Percentiles rank a stretch among this genome's conserved stretches.
These are phyloP conservation scores for Nysson spinosus DNA, from an alignment of 2,888 invertebrate species.

Conservation along the genomic window DNA sequence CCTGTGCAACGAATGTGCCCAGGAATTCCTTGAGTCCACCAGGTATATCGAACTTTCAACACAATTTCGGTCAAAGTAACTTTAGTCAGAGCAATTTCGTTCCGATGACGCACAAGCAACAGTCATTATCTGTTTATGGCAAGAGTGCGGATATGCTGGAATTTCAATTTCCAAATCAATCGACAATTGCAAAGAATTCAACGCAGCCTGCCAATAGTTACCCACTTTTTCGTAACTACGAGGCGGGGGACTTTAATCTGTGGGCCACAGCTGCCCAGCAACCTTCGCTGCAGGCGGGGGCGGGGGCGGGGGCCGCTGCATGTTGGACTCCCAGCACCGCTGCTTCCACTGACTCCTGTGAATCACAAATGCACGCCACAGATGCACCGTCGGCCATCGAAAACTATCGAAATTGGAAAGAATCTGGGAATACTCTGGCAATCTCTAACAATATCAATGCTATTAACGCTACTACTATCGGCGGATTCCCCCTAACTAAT, in stretches of 20 bases:
- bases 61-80: constrained; percentile 58
- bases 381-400: constrained; percentile 58
- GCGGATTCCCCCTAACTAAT: constrained; percentile 57
- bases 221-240: constrained; percentile 65
- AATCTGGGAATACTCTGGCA: constrained; percentile 51
- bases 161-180: constrained; percentile 61
- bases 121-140: constrained; percentile 60
- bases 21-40: constrained; percentile 40
- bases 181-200: constrained; percentile 35
- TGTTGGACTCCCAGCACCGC: constrained; percentile 67
- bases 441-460: too few relatives aligned
- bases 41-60: constrained; percentile 49
- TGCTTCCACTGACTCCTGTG: constrained; percentile 62
- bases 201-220: constrained; percentile 59
- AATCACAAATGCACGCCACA: constrained; percentile 55
- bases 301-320: too few relatives aligned
- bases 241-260: constrained; percentile 66
- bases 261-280: too few relatives aligned
- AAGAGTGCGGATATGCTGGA: constrained; percentile 56
- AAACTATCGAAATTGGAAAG: constrained; percentile 68
- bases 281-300: too few relatives aligned
- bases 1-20: constrained; percentile 19
- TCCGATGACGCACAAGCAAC: constrained; percentile 62
- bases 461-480: constrained; percentile 57
- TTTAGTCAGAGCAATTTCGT: constrained; percentile 57